phyloP scores from a whole-genome alignment of 2,888 invertebrate genomes.

The Nineta flava region DNA sequence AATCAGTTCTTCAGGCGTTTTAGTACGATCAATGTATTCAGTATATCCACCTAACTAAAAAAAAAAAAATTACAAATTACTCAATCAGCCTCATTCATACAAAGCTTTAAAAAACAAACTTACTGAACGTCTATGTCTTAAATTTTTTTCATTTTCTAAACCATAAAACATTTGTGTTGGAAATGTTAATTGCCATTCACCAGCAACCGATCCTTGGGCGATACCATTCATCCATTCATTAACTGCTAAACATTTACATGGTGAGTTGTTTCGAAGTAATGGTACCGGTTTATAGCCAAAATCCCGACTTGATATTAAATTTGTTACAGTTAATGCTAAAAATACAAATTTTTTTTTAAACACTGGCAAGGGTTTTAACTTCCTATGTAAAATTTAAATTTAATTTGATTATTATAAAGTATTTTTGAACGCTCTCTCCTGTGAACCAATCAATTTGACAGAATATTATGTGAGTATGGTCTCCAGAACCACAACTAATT shows the following conservation, averaged over 20 bases:
- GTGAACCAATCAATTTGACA: no score
- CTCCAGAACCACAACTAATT: no score
- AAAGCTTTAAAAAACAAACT: slow-evolving; percentile 7
- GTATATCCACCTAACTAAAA: slow-evolving; percentile 16
- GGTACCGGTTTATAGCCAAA: slow-evolving; percentile 22
- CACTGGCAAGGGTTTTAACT: no score
- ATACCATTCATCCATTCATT: slow-evolving; percentile 36
- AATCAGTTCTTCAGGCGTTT: slow-evolving; percentile 13
- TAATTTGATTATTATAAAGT: neutral
- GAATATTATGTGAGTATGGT: no score
- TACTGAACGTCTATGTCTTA: slow-evolving; percentile 20
- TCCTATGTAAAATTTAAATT: no score
- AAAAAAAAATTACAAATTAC: neutral
- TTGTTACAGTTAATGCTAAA: slow-evolving; percentile 23
- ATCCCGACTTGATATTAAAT: slow-evolving; percentile 24
- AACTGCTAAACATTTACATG: slow-evolving; percentile 23
- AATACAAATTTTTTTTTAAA: no score
- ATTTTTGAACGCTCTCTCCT: no score
- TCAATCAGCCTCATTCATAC: neutral
- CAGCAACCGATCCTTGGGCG: slow-evolving; percentile 32
- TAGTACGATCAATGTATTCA: slow-evolving; percentile 17
- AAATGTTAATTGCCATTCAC: slow-evolving; percentile 32
- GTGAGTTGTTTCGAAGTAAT: slow-evolving; percentile 27
- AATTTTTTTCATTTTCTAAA: slow-evolving; percentile 20
- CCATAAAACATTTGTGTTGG: slow-evolving; percentile 26